These are phyloP conservation scores for Calliopum simillimum DNA, from an alignment of 2,888 invertebrate species.

Conservation along the genomic window DNA sequence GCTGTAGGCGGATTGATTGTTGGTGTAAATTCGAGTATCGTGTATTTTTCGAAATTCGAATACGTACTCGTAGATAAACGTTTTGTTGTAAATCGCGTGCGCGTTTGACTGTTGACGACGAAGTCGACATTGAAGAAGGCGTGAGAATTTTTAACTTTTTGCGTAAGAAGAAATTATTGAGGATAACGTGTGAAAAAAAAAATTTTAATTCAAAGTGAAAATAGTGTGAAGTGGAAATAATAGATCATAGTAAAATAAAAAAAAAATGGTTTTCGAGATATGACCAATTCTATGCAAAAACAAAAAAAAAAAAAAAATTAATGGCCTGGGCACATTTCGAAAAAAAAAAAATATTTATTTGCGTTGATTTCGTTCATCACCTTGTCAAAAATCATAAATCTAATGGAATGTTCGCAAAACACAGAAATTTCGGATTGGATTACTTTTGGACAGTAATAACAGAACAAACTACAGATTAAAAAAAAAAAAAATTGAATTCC, in stretches of 20 bases:
- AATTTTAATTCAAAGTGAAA: constrained; percentile 10
- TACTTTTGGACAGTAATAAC: too few species aligned
- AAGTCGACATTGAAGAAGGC: neutral
- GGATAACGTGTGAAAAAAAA: constrained; percentile 37
- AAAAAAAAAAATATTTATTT: too few species aligned
- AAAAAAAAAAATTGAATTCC: too few species aligned
- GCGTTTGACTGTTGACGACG: constrained; percentile 38
- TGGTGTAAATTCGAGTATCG: constrained; percentile 26
- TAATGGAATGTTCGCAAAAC: too few species aligned
- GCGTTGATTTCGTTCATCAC: too few species aligned
- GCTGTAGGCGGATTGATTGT: constrained; percentile 28
- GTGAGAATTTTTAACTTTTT: constrained; percentile 10
- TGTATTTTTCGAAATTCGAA: constrained; percentile 40
- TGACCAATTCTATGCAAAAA: constrained; percentile 7
- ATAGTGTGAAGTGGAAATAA: neutral
- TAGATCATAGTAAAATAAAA: constrained; percentile 1
- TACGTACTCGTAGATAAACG: neutral
- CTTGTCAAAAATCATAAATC: too few species aligned
- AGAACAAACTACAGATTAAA: too few species aligned
- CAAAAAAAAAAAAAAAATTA: neutral
- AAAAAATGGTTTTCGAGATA: neutral
- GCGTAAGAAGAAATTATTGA: neutral
- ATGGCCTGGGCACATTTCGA: too few species aligned
- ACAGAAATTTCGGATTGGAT: too few species aligned
- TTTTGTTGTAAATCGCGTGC: constrained; percentile 50